A percentile compares a stretch with the other conserved stretches of the same genome.
phyloP scores from a whole-genome alignment of 2,888 invertebrate genomes.

The Tupiocoris notatus region DNA sequence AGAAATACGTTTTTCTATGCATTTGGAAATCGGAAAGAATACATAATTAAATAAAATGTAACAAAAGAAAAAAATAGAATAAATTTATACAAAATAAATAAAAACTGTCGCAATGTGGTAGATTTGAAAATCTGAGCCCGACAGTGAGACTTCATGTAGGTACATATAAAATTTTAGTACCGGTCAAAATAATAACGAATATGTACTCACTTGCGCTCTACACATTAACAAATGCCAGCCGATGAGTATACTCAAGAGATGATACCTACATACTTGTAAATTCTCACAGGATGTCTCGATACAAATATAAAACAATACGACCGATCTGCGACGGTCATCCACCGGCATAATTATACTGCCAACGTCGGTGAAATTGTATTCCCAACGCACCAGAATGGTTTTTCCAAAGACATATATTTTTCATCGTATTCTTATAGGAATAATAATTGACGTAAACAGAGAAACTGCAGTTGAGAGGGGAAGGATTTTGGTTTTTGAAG shows the following conservation, averaged over 20 bases:
- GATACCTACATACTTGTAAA: too few species aligned
- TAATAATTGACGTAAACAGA: conserved; percentile 47
- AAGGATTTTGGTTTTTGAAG: conserved; percentile 16
- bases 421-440: conserved; percentile 46
- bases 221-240: neutral
- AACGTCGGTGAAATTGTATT: neutral
- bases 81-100: neutral
- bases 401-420: conserved; percentile 39
- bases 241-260: too few species aligned
- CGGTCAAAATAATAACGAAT: neutral
- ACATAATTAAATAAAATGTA: too few species aligned
- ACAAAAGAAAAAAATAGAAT: too few species aligned
- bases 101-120: too few species aligned
- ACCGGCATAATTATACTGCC: neutral
- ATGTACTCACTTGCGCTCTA: neutral
- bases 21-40: neutral
- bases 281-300: neutral
- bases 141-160: neutral
- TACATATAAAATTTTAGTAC: too few species aligned
- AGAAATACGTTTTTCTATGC: neutral
- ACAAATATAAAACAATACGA: neutral
- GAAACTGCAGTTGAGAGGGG: conserved; percentile 45
- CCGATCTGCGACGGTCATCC: neutral
- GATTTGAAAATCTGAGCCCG: neutral
- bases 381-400: neutral